Conservation (phyloP, 2,888 invertebrate genomes). For the Cistogaster globosa region DNA sequence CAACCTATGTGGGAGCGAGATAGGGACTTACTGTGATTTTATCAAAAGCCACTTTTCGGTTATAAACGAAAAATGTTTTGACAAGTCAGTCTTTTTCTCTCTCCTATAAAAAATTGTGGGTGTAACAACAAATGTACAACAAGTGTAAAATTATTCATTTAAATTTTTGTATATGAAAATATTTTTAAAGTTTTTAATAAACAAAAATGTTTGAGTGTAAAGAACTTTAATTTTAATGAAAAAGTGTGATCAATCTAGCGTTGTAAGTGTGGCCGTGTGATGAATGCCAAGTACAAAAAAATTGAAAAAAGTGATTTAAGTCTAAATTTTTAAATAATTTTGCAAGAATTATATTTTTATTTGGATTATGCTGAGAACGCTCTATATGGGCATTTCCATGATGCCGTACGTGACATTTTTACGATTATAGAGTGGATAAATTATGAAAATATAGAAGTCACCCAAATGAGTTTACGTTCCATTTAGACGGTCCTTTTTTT, state of each 20-base stretch:
- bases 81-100: conserved; percentile 84
- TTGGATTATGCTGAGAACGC: too few species aligned
- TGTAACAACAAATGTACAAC: conserved; percentile 78
- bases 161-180: background rate
- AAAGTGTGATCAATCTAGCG: background rate
- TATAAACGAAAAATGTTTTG: conserved; percentile 61
- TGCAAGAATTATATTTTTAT: too few species aligned
- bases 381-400: too few species aligned
- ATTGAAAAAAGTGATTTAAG: background rate
- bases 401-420: too few species aligned
- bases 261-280: background rate
- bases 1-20: conserved; percentile 84
- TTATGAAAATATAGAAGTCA: too few species aligned
- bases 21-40: conserved; percentile 83
- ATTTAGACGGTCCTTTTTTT: too few species aligned
- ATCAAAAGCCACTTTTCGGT: conserved; percentile 67
- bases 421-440: too few species aligned
- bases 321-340: too few species aligned
- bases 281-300: background rate
- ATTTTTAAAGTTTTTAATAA: background rate
- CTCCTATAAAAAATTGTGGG: conserved; percentile 84
- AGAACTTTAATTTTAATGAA: background rate
- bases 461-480: too few species aligned
- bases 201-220: background rate
- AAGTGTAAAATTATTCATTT: background rate